Base-by-base conservation (phyloP, 2,113 vertebrate genomes). In the Heterochromis multidens region DNA sequence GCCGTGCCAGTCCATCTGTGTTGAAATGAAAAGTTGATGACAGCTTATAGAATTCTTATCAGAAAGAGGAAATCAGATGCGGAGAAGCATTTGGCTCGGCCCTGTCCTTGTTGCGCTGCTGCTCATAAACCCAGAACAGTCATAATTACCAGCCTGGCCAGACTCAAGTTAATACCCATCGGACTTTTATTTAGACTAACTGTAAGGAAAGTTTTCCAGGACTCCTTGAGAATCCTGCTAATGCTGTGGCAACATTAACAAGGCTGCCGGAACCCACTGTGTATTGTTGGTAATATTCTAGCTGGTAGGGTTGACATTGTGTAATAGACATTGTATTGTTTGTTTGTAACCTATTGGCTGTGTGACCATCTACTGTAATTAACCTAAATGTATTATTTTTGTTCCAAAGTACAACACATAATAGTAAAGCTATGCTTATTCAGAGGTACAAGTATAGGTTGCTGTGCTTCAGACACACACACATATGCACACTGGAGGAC, bases 191-290 rank as follows among this genome's bases (percentile, higher is more conserved):
- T 95, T 91, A 93, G 92, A 92, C 86, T 91, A 87, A 92, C 80
- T 87, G 80, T 81, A 84, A 92, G 90, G 90, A 95, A 95, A 95
- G 72, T 94, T 91, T 94, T 93, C 77, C 90, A 80, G 88, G 91
- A 92, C 84, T 89, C 63, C 88, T 87, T 91, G 86, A 90, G 78
- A 92, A 76, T 87, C 83, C 33, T 80, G 85, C 88, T 92, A 88
- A 94, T 89, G 79, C 89, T 37, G 65, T 23, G 81, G 60, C 49
- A 60, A 56, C 67, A 52, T 83, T 92, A 90, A 89, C 72, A 72
- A 91, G 90, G 65, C 87, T 19, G 23, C 56, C 49, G 61, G 72
- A 58, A 65, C 87, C 37, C 49, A 33, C 82, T 82, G 49, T 85
- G 81, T 85, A 85, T 80, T 81, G 49, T 27, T 78, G 82, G 62